Conservation (phyloP, 2,888 invertebrate species). For the Morpho helenor region DNA sequence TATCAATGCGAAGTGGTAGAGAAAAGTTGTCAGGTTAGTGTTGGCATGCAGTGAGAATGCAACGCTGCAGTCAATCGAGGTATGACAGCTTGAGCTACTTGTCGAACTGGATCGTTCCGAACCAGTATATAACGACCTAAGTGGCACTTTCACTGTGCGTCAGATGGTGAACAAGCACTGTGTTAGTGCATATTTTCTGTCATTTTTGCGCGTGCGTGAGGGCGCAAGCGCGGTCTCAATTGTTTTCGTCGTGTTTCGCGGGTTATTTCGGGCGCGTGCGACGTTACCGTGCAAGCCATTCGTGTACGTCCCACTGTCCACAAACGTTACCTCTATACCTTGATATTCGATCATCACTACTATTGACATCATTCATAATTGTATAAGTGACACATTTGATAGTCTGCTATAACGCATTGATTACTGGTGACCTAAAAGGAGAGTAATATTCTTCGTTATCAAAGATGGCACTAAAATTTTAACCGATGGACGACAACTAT, state of each 20-base stretch:
- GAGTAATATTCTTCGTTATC: no score
- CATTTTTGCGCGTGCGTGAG: constrained; percentile 66
- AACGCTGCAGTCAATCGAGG: constrained; percentile 8
- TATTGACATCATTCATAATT: constrained; percentile 12
- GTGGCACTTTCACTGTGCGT: constrained; percentile 35
- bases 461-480: no score
- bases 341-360: constrained; percentile 45
- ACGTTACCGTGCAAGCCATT: constrained; percentile 59
- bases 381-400: no score
- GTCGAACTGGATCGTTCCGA: constrained; percentile 31
- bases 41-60: constrained; percentile 13
- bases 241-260: constrained; percentile 77
- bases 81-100: constrained; percentile 10
- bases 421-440: no score
- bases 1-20: constrained; percentile 5
- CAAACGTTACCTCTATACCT: constrained; percentile 51
- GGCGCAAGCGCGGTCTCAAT: constrained; percentile 65
- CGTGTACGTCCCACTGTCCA: constrained; percentile 57
- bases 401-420: no score
- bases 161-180: constrained; percentile 29
- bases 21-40: constrained; percentile 10
- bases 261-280: constrained; percentile 69
- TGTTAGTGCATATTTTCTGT: constrained; percentile 57
- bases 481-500: no score
- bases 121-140: constrained; percentile 16